These are phyloP conservation scores for Stegastes partitus DNA, from an alignment of 2,113 vertebrate species.

Conservation along the genomic window DNA sequence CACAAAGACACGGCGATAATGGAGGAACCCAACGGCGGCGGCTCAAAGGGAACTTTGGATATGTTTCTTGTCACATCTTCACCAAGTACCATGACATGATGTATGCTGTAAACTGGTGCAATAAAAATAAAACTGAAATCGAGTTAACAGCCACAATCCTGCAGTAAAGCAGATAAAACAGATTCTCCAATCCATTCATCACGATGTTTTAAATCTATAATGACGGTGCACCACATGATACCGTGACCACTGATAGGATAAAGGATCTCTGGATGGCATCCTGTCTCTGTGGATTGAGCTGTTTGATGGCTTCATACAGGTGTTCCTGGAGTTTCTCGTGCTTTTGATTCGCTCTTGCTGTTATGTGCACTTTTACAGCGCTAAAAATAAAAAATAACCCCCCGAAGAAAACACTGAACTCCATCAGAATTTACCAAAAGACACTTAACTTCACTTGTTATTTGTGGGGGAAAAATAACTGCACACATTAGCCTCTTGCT, in stretches of 20 bases:
- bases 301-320: slow-evolving; percentile 1
- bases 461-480: not conserved
- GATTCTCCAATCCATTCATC: not conserved
- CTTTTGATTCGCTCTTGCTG: not conserved
- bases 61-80: too few relatives aligned
- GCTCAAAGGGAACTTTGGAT: too few relatives aligned
- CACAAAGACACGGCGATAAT: slow-evolving; percentile 19
- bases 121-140: too few relatives aligned
- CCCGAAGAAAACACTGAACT: not conserved
- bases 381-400: too few relatives aligned
- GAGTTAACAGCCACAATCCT: too few relatives aligned
- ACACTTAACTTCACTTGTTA: not conserved
- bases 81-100: too few relatives aligned
- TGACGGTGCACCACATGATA: not conserved
- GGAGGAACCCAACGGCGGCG: not conserved
- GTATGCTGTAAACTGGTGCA: too few relatives aligned
- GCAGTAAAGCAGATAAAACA: too few relatives aligned
- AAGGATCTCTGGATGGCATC: too few relatives aligned
- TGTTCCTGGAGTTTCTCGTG: not conserved
- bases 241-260: not conserved
- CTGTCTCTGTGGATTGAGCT: not conserved
- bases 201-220: slow-evolving; percentile 5
- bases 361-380: not conserved
- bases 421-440: not conserved
- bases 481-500: not conserved